Conservation (phyloP, 92 coral and sea anemone genomes). For the Parazoanthus swiftii region DNA sequence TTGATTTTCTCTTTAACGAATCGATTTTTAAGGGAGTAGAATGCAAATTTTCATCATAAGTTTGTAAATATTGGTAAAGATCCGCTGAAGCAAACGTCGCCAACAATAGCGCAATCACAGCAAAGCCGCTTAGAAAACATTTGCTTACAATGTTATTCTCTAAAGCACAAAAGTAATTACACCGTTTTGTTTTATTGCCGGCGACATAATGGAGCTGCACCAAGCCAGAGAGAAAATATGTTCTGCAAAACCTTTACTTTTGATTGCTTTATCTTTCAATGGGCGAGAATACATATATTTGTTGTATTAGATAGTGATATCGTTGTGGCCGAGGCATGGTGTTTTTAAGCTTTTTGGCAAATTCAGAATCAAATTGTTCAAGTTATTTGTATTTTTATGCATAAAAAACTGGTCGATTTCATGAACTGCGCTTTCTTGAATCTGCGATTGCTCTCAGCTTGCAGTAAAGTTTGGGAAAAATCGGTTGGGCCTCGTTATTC, state of each 20-base stretch:
- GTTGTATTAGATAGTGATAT: too few species aligned
- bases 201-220: constrained; percentile 5
- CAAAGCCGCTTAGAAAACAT: constrained; percentile 19
- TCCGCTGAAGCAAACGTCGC: constrained; percentile 5
- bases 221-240: neutral
- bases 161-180: constrained; percentile 22
- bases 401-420: too few species aligned
- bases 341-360: too few species aligned
- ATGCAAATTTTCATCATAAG: constrained; percentile 12
- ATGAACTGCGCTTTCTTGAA: too few species aligned
- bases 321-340: neutral
- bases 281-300: neutral
- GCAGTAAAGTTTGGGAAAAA: too few species aligned
- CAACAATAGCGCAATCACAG: constrained; percentile 31
- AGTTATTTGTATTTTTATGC: too few species aligned
- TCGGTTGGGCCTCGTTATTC: too few species aligned
- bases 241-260: neutral
- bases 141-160: constrained; percentile 32
- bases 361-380: too few species aligned
- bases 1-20: constrained; percentile 7
- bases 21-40: constrained; percentile 2
- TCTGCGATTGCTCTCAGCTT: too few species aligned
- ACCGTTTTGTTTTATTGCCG: constrained; percentile 10
- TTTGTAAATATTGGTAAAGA: constrained; percentile 23
- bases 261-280: neutral